These are phyloP conservation scores for Aptenodytes patagonicus DNA, from an alignment of 2,113 vertebrate genomes.

Conservation along the genomic window DNA sequence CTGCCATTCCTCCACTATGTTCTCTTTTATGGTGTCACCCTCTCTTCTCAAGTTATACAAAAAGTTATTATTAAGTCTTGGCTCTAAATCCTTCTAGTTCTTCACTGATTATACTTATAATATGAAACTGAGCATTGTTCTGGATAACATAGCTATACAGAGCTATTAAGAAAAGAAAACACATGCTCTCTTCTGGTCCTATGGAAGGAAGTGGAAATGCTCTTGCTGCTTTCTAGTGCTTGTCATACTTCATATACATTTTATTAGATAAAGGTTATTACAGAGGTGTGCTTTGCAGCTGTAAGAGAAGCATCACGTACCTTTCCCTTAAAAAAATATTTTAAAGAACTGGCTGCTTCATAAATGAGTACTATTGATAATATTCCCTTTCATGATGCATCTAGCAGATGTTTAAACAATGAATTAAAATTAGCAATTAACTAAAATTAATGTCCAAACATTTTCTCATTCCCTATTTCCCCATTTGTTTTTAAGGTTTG, in stretches of 20 bases:
- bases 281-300: neutral
- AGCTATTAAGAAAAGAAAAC: neutral
- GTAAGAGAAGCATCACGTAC: neutral
- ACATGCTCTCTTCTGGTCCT: neutral
- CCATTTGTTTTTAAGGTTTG: neutral
- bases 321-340: neutral
- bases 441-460: neutral
- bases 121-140: neutral
- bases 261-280: neutral
- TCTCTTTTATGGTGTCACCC: neutral
- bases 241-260: neutral
- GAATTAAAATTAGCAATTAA: neutral
- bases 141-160: neutral
- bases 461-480: neutral
- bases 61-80: neutral
- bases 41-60: neutral
- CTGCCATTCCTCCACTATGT: neutral
- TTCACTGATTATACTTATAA: neutral
- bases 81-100: neutral
- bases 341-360: neutral
- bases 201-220: neutral
- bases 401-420: neutral
- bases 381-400: neutral
- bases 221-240: neutral
- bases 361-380: neutral